Evolutionary conservation across 2,888 invertebrate species (phyloP), one percentile per base, ranked within the genome.

Genomic region (Caenorhabditis angaria): DNA sequence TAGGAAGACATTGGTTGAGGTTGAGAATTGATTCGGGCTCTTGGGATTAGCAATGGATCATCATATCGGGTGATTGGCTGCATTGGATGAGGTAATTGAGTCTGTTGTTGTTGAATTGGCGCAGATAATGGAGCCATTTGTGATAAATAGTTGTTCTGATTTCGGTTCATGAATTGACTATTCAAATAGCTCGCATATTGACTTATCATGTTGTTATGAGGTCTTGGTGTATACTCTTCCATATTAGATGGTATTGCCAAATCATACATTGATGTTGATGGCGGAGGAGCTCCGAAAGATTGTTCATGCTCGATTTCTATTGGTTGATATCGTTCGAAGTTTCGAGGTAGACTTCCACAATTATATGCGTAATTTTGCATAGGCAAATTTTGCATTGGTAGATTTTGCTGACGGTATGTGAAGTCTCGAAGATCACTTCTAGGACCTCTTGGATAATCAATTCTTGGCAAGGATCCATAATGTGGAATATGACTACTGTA

Each of bases 161-260:
- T 41, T 29, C 66, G 58, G 5, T 53, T 32, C 32, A 32, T 32
- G 75, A 87, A 86, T 65, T 87, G 84, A 12, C 78, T 75, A 59
- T 84, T 85, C 58, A 87, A 77, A 65, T 85, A 87, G 70, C 77
- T 87, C 25, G 87, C 87, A 70, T 87, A 87, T n/a, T 87, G 83
- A 25, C 85, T 84, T 60, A 87, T 61, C 73, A 87, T 76, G 28
- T 75, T 27, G 61, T 32, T 50, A 61, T 48, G n/a, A n/a, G n/a
- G 22, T 61, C 58, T 10, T 53, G 35, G 28, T 58, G 51, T 41
- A 35, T 48, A 54, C 47, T 67, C 67, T 64, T 48, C 61, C 22
- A 67, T 24, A 22, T 64, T 64, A 3, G 60, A 59, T 20, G 71
- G 59, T 51, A 65, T 65, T 8, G 64, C 63, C 14, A 73, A 51